Evolutionary conservation across 2,113 vertebrate genomes (phyloP), one percentile per base, ranked within the genome.

Genomic region (Lichenostomus cassidix): DNA sequence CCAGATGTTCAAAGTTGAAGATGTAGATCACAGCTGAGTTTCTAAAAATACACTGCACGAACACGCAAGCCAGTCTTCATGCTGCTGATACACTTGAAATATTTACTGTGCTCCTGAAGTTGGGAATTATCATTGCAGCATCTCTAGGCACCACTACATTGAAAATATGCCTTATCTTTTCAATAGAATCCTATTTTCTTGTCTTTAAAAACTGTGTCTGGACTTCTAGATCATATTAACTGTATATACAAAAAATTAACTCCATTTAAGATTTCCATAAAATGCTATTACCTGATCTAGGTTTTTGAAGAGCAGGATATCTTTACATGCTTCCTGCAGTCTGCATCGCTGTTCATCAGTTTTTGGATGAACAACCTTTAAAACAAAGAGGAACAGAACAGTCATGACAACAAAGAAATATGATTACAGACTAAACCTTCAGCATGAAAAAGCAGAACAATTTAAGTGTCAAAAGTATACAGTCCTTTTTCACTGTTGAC

Each of bases 271-370:
- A 67, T 39, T 78, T 71, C 56, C 44, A 68, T 70, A 67, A 79
- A 92, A 41, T 52, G 14, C 7, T 47, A 58, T 95, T 98, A 99
- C 99, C 98, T 99, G 99, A 95, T 99, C 99, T 76, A 99, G 98
- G 96, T 99, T 99, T 98, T 99, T 99, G 97, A 99, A 99, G 86
- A 99, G 97, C 37, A 99, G 98, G 95, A 99, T 99, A 97, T 99
- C 99, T 98, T 98, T 98, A 96, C 99, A 99, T 69, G 99, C 98
- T 93, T 99, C 99, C 96, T 99, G 99, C 97, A 99, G 98, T 97
- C 99, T 98, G 97, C 98, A 98, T 97, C 99, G 98, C 95, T 99
- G 99, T 63, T 98, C 99, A 70, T 99, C 99, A 97, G 99, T 99
- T 98, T 99, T 99, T 71, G 99, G 99, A 96, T 99, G 98, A 94